Evolutionary conservation across 2,113 vertebrate genomes (phyloP), one percentile per base, ranked within the genome.

Genomic region (Calyptomena viridis): DNA sequence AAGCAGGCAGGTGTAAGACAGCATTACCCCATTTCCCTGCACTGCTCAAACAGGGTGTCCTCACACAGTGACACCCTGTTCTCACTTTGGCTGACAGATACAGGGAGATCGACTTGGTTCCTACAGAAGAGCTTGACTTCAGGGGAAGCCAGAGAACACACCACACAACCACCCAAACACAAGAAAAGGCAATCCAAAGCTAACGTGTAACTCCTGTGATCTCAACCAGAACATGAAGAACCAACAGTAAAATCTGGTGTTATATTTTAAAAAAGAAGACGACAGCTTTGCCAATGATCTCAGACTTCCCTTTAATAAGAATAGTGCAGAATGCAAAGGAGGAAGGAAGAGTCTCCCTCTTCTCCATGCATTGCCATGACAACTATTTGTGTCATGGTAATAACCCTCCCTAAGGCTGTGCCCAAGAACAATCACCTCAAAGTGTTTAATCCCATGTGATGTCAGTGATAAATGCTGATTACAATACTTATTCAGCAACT

Each of bases 381-480:
- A 98, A 97, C 96, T 79, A 46, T 68, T 56, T 93, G 82, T 97
- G 94, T 90, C 90, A 96, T 76, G 88, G 93, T 81, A 97, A 97
- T 94, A 92, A 96, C 93, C 83, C 90, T 95, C 72, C 93, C 93
- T 37, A 88, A 96, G 92, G 85, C 92, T 90, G 68, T 28, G 47
- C 39, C 81, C 78, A 95, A 89, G 94, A 94, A 96, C 79, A 95
- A 94, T 92, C 85, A 92, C 87, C 94, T 95, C 93, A 23, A 96
- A 97, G 89, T 90, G 94, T 67, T 94, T 95, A 96, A 96, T 96
- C 80, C 63, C 77, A 82, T 88, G 84, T 88, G 95, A 94, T 81
- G 77, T 39, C 91, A 94, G 87, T 83, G 91, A 83, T 95, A 96
- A 97, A 96, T 87, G 84, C 82, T 28, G 76, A 96, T 90, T 71